Evolutionary conservation across 1,140 invertebrate genomes (phyloP).

Genomic region (Macrobrachium rosenbergii): DNA sequence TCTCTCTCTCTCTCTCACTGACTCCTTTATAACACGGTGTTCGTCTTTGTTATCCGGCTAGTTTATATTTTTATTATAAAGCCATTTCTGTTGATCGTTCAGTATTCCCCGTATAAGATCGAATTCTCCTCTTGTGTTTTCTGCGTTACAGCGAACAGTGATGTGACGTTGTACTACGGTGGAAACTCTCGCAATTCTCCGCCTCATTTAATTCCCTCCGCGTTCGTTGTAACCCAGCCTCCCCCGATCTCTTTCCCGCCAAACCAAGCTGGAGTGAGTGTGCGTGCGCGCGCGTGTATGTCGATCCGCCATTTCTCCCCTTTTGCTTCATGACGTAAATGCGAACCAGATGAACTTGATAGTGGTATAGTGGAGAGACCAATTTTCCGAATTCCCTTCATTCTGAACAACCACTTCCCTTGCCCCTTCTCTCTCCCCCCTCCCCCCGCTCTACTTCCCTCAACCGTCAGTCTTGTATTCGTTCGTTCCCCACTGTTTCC

Average conservation of each 20-base stretch:
- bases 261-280: neutral
- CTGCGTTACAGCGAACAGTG: no score
- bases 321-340: no score
- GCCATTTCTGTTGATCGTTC: no score
- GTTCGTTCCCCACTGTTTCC: neutral
- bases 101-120: neutral
- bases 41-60: no score
- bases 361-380: neutral
- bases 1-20: conserved; percentile 13
- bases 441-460: neutral
- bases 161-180: no score
- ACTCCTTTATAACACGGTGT: neutral
- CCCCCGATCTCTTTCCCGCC: no score
- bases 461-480: neutral
- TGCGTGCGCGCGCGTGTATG: conserved; percentile 5
- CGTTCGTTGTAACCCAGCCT: no score
- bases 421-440: neutral
- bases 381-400: neutral
- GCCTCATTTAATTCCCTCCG: no score
- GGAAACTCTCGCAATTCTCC: no score
- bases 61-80: no score
- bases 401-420: neutral
- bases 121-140: no score
- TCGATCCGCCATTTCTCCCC: no score
- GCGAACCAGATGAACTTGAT: neutral